Evolutionary conservation across 2,113 vertebrate species (phyloP).

Genomic region (Syrrhaptes paradoxus): DNA sequence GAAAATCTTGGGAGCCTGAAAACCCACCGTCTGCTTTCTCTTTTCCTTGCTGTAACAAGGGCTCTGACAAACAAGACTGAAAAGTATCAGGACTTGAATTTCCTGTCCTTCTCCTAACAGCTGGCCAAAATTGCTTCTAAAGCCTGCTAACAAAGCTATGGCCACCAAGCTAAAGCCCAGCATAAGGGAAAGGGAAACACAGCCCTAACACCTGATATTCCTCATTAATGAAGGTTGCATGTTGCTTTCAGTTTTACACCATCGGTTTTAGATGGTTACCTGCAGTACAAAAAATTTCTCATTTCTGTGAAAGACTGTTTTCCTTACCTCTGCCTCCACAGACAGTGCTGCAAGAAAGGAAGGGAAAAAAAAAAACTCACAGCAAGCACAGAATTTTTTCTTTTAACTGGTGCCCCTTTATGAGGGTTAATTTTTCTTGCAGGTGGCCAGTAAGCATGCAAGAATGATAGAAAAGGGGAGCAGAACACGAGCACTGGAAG

Average conservation of each 20-base stretch:
- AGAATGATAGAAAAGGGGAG: not conserved
- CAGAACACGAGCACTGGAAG: not conserved
- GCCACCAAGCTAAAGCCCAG: not conserved
- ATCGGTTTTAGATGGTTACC: not conserved
- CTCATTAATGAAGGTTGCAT: not conserved
- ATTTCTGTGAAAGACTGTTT: not conserved
- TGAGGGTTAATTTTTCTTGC: not conserved
- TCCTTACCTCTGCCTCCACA: not conserved
- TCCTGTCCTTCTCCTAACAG: not conserved
- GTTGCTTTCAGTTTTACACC: not conserved
- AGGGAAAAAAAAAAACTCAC: not conserved
- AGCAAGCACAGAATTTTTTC: not conserved
- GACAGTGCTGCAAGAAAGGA: not conserved
- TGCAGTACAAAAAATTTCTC: not conserved
- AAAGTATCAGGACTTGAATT: not conserved
- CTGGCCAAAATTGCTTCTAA: not conserved
- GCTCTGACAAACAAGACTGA: not conserved
- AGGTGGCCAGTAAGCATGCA: not conserved
- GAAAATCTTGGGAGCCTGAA: not conserved
- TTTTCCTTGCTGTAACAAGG: not conserved
- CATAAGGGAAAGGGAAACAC: not conserved
- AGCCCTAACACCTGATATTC: not conserved
- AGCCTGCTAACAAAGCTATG: not conserved
- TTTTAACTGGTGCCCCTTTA: not conserved
- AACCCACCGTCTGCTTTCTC: not conserved